phyloP scores from a whole-genome alignment of 2,888 invertebrate genomes.

The Tipula confusa region DNA sequence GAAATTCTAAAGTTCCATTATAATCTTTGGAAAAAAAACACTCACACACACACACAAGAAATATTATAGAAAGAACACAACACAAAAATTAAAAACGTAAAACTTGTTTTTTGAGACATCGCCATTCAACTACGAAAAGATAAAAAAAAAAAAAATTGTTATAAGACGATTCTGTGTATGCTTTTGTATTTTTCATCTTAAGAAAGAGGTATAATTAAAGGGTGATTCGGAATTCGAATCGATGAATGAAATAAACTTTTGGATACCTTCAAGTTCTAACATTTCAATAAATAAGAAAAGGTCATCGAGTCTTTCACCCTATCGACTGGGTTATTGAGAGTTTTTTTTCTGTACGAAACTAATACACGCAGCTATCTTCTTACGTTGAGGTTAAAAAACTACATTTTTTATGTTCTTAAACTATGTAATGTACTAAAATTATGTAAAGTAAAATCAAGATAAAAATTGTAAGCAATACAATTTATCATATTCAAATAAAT shows the following conservation, averaged over 20 bases:
- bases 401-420: background rate
- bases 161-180: background rate
- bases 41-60: background rate
- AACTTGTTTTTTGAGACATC: conserved; percentile 15
- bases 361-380: background rate
- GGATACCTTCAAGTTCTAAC: background rate
- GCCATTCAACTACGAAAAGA: conserved; percentile 20
- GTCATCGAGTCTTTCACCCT: background rate
- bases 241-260: background rate
- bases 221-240: background rate
- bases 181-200: background rate
- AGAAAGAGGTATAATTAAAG: background rate
- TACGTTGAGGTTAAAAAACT: background rate
- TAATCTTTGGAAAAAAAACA: background rate
- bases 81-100: background rate
- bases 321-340: background rate
- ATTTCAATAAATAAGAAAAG: background rate
- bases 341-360: background rate
- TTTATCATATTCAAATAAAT: background rate
- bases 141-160: background rate
- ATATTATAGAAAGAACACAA: conserved; percentile 4
- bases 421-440: background rate
- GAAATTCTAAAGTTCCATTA: conserved; percentile 20
- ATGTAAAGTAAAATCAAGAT: conserved; percentile 9
- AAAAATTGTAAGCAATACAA: background rate